These are phyloP conservation scores for Myoxocephalus aenaeus DNA, from an alignment of 2,797 vertebrate species.

Conservation along the genomic window DNA sequence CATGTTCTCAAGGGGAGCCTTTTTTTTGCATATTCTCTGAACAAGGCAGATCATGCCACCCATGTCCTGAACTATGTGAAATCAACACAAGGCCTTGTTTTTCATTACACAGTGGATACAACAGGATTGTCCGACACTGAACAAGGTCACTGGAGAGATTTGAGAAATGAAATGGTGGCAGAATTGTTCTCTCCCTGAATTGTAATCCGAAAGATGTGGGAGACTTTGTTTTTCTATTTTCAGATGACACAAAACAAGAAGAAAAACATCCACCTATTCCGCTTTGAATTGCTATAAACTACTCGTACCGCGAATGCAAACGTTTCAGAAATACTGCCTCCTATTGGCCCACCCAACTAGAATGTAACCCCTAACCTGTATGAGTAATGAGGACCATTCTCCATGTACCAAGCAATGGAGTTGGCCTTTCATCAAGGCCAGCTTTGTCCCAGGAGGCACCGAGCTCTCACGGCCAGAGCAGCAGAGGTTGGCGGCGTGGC, in stretches of 20 bases:
- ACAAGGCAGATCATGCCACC: conserved; percentile 4
- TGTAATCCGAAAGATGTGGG: background rate
- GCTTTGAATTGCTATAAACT: background rate
- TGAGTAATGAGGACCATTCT: conserved; percentile 58
- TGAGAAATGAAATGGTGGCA: background rate
- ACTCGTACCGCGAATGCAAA: background rate
- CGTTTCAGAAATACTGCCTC: conserved; percentile 21
- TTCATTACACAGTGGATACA: conserved; percentile 15
- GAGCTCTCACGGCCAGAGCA: conserved; percentile 43
- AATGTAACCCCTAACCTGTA: conserved; percentile 56
- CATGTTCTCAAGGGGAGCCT: conserved; percentile 38
- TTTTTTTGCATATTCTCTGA: background rate
- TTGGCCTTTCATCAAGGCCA: conserved; percentile 65
- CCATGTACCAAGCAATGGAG: conserved; percentile 26
- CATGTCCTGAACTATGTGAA: background rate
- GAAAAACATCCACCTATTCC: background rate
- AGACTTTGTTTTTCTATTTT: background rate
- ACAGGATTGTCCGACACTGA: background rate
- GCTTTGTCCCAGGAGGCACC: conserved; percentile 67
- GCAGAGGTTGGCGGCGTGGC: conserved; percentile 57
- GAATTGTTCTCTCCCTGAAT: background rate
- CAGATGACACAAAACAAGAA: background rate
- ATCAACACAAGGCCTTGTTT: conserved; percentile 20
- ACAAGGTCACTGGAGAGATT: conserved; percentile 26
- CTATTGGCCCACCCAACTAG: conserved; percentile 18